Conservation (phyloP, 2,888 invertebrate genomes). For the Sepiola atlantica region DNA sequence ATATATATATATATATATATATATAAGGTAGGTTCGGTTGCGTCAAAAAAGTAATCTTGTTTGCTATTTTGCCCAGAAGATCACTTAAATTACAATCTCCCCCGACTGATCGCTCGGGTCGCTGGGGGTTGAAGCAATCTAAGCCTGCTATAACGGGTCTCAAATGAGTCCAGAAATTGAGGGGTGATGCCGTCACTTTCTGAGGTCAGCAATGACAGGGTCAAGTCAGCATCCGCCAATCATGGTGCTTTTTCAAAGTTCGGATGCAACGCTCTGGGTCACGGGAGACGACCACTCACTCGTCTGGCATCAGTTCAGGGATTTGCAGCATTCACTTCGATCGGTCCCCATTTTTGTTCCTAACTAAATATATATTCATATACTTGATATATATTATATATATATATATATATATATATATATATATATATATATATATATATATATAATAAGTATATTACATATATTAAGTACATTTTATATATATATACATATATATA, state of each 20-base stretch:
- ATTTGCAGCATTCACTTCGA: neutral
- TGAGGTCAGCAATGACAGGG: neutral
- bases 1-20: neutral
- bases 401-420: too few species aligned
- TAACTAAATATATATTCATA: too few species aligned
- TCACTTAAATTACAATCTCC: neutral
- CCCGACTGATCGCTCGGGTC: neutral
- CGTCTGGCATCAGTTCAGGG: neutral
- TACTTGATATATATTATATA: too few species aligned
- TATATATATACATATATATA: too few species aligned
- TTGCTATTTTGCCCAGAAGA: neutral
- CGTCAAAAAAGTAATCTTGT: neutral
- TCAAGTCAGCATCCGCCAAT: constrained; percentile 1
- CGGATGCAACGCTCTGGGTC: neutral
- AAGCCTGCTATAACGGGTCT: neutral
- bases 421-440: too few species aligned
- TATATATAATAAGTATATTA: too few species aligned
- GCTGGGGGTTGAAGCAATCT: neutral
- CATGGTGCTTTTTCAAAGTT: neutral
- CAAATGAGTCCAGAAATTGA: constrained; percentile 19
- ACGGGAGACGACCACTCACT: neutral
- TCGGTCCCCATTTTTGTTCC: neutral
- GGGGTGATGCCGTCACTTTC: constrained; percentile 6
- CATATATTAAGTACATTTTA: too few species aligned
- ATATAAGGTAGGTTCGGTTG: neutral